Base-by-base conservation (phyloP, 2,888 invertebrate genomes). In the Chydorus sphaericus region DNA sequence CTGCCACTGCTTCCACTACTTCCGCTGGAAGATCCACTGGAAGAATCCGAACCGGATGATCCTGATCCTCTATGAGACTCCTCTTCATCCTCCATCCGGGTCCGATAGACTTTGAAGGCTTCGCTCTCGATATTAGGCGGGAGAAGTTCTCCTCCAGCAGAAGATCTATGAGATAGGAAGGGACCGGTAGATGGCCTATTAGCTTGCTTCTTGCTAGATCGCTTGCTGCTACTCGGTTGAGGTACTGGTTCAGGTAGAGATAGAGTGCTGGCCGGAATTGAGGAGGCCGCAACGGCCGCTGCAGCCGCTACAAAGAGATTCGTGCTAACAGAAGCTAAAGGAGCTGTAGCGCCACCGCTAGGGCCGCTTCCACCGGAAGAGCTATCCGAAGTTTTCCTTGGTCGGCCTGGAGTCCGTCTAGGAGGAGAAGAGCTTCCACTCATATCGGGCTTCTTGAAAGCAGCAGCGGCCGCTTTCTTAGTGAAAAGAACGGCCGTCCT, bases 401-500 rank as follows among this genome's bases (percentile, higher is more conserved):
- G 64, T 20, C 65, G 60, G 1, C 65, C 63, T 26, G 63, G 63
- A 37, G 64, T 58, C n/a, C 66, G 58, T 38, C 59, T 59, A 56
- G 62, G 51, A 16, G 52, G 52, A 10, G 52, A 52, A 20, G 20
- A 36, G 23, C 48, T 55, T 59, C 61, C 29, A 4, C 60, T 59
- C 16, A 58, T 55, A n/a, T 52, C 56, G 4, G 62, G 61, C 54
- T 62, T 62, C 61, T 63, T 63, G 58, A 60, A 57, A 16, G 59
- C 59, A 14, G 39, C 31, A 30, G 62, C 62, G 2, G 81, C 63
- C 29, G 65, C 80, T 69, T 85, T 85, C 50, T 83, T 75, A 10
- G 83, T 83, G 63, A 86, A 82, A 30, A 86, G 69, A 28, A 86
- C 85, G n/a, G 85, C 82, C 23, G 83, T 85, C 64, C 85, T 67